These are phyloP conservation scores for Formicarius rufipectus DNA, from an alignment of 2,113 vertebrate genomes.

Conservation along the genomic window DNA sequence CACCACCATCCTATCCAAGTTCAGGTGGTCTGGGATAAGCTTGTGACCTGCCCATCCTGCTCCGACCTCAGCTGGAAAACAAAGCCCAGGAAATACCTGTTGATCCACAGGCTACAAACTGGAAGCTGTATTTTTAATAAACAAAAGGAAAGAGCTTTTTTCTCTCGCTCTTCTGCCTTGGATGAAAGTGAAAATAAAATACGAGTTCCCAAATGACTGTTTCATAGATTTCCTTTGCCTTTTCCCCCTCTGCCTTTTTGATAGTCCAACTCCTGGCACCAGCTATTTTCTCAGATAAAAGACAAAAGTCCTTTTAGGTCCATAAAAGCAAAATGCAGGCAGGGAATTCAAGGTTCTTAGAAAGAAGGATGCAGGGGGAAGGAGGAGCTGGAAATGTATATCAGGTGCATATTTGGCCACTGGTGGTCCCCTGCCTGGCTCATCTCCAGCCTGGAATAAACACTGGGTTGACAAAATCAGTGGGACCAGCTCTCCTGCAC, in stretches of 20 bases:
- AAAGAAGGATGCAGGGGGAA: neutral
- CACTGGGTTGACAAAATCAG: fast-evolving
- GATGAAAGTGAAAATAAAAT: slow-evolving; percentile 39
- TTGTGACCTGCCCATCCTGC: neutral
- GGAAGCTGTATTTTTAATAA: slow-evolving; percentile 17
- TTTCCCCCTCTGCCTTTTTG: slow-evolving; percentile 27
- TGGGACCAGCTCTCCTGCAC: neutral
- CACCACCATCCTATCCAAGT: neutral
- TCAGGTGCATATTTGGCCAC: neutral
- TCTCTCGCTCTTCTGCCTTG: neutral
- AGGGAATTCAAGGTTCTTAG: slow-evolving; percentile 51
- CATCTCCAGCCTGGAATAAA: neutral
- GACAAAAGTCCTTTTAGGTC: slow-evolving; percentile 63
- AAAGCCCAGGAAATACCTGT: neutral
- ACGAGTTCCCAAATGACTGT: slow-evolving; percentile 40
- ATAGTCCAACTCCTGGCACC: slow-evolving; percentile 35
- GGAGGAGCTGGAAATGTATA: neutral
- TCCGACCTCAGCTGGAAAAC: neutral
- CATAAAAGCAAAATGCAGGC: slow-evolving; percentile 45
- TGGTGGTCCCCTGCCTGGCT: neutral
- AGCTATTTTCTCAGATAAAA: slow-evolving; percentile 72
- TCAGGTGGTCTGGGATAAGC: neutral
- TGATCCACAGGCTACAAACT: neutral
- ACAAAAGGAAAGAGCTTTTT: neutral
- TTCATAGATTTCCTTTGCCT: neutral